phyloP scores from a whole-genome alignment of 2,113 vertebrate genomes.

The Excalfactoria chinensis region DNA sequence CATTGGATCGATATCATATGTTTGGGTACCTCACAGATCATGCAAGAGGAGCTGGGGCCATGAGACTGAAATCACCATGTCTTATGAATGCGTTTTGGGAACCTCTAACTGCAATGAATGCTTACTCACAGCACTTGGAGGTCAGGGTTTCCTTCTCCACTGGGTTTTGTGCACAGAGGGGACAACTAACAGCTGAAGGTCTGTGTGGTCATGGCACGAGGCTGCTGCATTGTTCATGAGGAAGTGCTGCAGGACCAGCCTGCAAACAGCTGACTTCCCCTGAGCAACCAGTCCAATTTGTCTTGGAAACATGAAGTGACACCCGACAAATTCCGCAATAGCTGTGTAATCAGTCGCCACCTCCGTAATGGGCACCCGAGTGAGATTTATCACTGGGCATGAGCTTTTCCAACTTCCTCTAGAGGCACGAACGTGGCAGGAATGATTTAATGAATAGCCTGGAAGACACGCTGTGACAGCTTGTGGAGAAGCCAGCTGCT shows the following conservation, averaged over 20 bases:
- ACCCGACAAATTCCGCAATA: not conserved
- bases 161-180: not conserved
- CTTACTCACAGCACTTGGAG: not conserved
- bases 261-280: accelerated
- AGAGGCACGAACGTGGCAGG: not conserved
- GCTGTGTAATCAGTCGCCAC: not conserved
- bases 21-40: not conserved
- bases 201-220: not conserved
- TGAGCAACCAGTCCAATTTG: not conserved
- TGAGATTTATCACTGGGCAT: not conserved
- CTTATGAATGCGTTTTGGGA: not conserved
- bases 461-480: not conserved
- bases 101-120: not conserved
- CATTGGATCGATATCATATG: not conserved
- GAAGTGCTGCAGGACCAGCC: too few species aligned
- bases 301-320: not conserved
- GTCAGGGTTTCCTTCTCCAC: not conserved
- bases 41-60: not conserved
- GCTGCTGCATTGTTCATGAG: accelerated
- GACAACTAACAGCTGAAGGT: not conserved
- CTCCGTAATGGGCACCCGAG: not conserved
- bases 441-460: not conserved
- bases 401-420: not conserved
- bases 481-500: not conserved
- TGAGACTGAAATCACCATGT: not conserved